Base-by-base conservation (phyloP, 2,888 invertebrate genomes). In the Epistrophe eligans region DNA sequence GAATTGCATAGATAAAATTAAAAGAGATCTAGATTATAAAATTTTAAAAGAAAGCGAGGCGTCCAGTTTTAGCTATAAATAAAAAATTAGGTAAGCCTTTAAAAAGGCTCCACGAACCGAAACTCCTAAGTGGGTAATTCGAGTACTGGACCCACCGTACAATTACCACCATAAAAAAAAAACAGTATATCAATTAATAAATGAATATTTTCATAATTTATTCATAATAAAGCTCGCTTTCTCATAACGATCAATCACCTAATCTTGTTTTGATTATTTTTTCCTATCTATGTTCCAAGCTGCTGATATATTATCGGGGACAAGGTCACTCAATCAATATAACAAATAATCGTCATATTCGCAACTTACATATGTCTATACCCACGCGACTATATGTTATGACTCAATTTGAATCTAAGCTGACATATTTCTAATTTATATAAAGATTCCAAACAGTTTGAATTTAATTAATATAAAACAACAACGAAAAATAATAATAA, bases 261-360 rank as follows among this genome's bases (percentile, higher is more conserved):
- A 40, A 62, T 62, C 62, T 62, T 15, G 62, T 43, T 62, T 43
- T 8, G 6, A 17, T 60, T 60, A 38, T 13, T 13, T 40, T 52
- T 24, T 1, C 55, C 24, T 52, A 52, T 28, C 38, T 8, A 24
- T 24, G 24, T 24, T n/a, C 15, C 24, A 7, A 45, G 11, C 35
- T 40, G 40, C 43, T 40, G 40, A 55, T 70, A 50, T 50, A 55
- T 28, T 70, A 70, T 40, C 15, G 55, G 40, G 70, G 70, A 52
- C 70, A 70, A 70, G 70, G 70, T 55, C 70, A 70, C 40, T 17
- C 7, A 17, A 19, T 19, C 55, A 6, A 70, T 38, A 35, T 8
- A 17, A 17, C 35, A 17, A 35, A 50, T 8, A 67, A 50, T 67
- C 50, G 17, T 67, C 50, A 67, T 50, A 50, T 67, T 58, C 15